Percentiles rank a stretch among this genome's conserved stretches.
These are phyloP conservation scores for Sesamia nonagrioides DNA, from an alignment of 1,140 invertebrate genomes.

Conservation along the genomic window DNA sequence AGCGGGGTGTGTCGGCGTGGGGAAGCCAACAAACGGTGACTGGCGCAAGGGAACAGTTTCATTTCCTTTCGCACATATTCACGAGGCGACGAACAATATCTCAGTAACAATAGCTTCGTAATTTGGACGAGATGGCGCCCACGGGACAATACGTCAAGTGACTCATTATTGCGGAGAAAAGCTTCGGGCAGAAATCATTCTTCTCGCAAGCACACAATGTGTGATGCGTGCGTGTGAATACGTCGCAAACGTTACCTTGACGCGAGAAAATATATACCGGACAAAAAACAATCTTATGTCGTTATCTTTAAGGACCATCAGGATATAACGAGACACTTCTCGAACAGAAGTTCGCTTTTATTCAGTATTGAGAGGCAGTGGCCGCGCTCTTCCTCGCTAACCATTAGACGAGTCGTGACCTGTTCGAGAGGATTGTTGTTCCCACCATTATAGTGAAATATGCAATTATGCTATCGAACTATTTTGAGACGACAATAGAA, in stretches of 20 bases:
- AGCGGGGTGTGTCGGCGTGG: conserved; percentile 54
- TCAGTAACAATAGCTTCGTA: conserved; percentile 83
- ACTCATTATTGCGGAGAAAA: conserved; percentile 84
- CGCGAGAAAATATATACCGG: neutral
- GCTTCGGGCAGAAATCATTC: conserved; percentile 77
- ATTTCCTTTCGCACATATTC: conserved; percentile 84
- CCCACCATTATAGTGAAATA: conserved; percentile 52
- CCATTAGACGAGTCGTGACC: conserved; percentile 35
- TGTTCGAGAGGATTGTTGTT: conserved; percentile 34
- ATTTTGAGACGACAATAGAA: conserved; percentile 19
- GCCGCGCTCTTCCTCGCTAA: conserved; percentile 23
- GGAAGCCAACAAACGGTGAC: conserved; percentile 68
- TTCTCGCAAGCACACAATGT: conserved; percentile 66
- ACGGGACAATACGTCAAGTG: conserved; percentile 83
- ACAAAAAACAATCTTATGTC: conserved; percentile 6
- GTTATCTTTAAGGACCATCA: neutral
- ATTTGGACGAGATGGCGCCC: conserved; percentile 81
- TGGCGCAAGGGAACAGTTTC: conserved; percentile 73
- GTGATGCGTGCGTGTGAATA: conserved; percentile 61
- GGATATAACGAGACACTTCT: conserved; percentile 4
- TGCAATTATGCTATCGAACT: conserved; percentile 55
- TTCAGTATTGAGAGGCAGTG: conserved; percentile 44
- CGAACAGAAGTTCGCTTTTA: conserved; percentile 31
- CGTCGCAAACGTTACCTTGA: conserved; percentile 17
- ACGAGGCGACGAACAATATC: conserved; percentile 80